phyloP scores from a whole-genome alignment of 2,888 invertebrate genomes.

The Himalopsyche japonica region DNA sequence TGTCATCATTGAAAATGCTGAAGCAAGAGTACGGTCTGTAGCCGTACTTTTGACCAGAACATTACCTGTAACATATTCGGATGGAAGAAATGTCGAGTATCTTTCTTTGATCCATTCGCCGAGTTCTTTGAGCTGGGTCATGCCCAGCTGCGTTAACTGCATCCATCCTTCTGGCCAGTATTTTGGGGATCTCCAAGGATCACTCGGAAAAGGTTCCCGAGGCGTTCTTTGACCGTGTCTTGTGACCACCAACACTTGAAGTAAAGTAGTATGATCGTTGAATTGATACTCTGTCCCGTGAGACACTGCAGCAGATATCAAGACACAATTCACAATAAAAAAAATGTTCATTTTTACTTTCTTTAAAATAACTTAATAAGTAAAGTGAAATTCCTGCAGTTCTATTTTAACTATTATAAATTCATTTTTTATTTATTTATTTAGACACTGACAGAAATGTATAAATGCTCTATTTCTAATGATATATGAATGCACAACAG shows the following conservation, averaged over 20 bases:
- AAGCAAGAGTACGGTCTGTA: constrained; percentile 26
- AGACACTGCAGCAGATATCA: not conserved
- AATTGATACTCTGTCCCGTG: not conserved
- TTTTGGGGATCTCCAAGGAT: constrained; percentile 15
- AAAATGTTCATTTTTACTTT: too few relatives aligned
- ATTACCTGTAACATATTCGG: not conserved
- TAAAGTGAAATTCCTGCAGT: too few relatives aligned
- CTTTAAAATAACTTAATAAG: too few relatives aligned
- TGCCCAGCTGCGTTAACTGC: constrained; percentile 30
- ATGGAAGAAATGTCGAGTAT: constrained; percentile 19
- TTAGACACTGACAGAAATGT: too few relatives aligned
- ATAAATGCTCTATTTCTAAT: too few relatives aligned
- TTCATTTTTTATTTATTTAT: too few relatives aligned
- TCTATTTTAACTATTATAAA: too few relatives aligned
- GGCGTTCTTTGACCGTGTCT: constrained; percentile 35
- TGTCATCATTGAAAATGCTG: constrained; percentile 20
- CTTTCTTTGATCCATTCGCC: constrained; percentile 16
- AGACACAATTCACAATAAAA: not conserved
- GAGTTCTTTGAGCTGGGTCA: constrained; percentile 17
- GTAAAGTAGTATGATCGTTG: constrained; percentile 4
- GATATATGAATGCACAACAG: not conserved
- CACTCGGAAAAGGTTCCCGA: constrained; percentile 22
- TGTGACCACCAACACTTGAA: constrained; percentile 32
- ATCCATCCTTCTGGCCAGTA: constrained; percentile 36
- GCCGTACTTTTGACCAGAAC: constrained; percentile 25